Percentiles rank a stretch among this genome's conserved stretches.
These are phyloP conservation scores for Lacerta agilis DNA, from an alignment of 2,797 vertebrate genomes.

Conservation along the genomic window DNA sequence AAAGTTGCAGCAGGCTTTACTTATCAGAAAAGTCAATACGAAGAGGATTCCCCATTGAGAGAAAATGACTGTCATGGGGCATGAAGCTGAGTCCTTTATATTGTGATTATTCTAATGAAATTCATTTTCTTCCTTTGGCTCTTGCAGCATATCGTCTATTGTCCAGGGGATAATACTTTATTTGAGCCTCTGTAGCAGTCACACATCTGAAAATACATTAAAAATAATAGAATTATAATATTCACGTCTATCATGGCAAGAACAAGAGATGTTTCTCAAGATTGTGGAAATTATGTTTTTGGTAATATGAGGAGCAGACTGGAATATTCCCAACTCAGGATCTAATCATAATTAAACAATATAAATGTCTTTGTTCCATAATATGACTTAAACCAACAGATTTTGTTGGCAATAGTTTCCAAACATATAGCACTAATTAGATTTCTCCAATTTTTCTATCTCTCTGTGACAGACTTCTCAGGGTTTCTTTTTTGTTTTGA, in stretches of 20 bases:
- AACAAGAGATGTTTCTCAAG: neutral
- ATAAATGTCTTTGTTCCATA: neutral
- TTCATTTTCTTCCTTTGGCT: neutral
- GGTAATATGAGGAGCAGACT: neutral
- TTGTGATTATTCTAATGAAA: neutral
- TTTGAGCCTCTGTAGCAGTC: neutral
- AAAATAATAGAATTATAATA: conserved; percentile 16
- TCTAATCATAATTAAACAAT: neutral
- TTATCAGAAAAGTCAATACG: neutral
- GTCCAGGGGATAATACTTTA: neutral
- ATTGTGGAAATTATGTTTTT: neutral
- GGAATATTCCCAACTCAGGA: neutral
- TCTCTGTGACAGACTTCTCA: neutral
- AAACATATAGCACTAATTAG: conserved; percentile 37
- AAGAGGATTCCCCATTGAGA: neutral
- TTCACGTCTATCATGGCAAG: neutral
- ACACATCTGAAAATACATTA: conserved; percentile 8
- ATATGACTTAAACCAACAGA: conserved; percentile 29
- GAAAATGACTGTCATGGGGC: neutral
- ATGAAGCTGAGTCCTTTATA: neutral
- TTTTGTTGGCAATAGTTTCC: conserved; percentile 28
- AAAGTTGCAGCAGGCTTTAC: neutral
- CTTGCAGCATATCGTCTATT: neutral
- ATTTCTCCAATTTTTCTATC: conserved; percentile 36
- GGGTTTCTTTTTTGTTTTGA: conserved; percentile 32